Percentiles rank a stretch among this genome's conserved stretches.
Evolutionary conservation across 2,888 invertebrate genomes (phyloP).

Genomic region (Asteroscopus sphinx): DNA sequence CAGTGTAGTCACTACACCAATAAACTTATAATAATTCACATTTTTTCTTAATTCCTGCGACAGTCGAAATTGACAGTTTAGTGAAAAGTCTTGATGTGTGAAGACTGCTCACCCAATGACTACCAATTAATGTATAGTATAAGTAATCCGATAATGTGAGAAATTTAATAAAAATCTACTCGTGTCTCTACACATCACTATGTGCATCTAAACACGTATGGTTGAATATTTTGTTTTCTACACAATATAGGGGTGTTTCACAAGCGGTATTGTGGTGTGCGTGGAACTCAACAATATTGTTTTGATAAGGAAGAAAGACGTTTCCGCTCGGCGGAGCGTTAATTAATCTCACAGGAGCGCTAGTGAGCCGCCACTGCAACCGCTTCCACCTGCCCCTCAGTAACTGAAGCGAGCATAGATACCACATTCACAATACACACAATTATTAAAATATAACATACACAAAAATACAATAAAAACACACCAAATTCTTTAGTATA

Average conservation of each 20-base stretch:
- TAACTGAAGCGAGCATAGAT: constrained; percentile 31
- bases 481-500: constrained; percentile 18
- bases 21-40: too few species aligned
- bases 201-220: constrained; percentile 1
- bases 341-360: constrained; percentile 70
- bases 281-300: constrained; percentile 64
- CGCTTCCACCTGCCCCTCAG: constrained; percentile 48
- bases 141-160: not conserved
- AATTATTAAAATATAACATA: too few species aligned
- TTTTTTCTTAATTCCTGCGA: too few species aligned
- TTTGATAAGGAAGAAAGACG: constrained; percentile 73
- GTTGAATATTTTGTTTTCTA: constrained; percentile 17
- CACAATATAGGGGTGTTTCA: constrained; percentile 17
- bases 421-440: constrained; percentile 22
- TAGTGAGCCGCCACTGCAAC: constrained; percentile 58
- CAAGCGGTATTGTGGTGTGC: constrained; percentile 34
- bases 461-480: constrained; percentile 34
- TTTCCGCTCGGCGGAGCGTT: constrained; percentile 79
- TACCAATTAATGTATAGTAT: too few species aligned
- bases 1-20: too few species aligned
- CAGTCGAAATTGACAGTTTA: too few species aligned
- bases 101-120: too few species aligned
- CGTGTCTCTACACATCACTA: too few species aligned
- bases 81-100: too few species aligned
- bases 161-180: not conserved